Evolutionary conservation across 2,888 invertebrate species (phyloP), one percentile per base, ranked within the genome.

Genomic region (Calameuta filiformis): DNA sequence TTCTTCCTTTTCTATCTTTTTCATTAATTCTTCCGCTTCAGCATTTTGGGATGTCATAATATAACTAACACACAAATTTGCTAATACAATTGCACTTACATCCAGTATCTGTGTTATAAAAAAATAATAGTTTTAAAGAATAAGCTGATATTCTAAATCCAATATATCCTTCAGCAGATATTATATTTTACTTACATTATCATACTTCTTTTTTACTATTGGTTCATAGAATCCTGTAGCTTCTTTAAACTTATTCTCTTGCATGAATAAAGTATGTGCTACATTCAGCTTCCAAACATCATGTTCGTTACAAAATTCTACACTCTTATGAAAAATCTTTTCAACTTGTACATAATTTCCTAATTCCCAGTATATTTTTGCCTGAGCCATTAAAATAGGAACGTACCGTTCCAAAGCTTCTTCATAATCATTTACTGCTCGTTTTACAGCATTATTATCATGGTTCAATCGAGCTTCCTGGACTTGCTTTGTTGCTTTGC

Each of bases 1-100:
- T 90, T 99, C 99, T 89, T 99, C 99, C 85, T 98, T 97, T 91
- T 99, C 99, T 84, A 99, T 98, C 93, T 98, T 98, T 76, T 98
- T 94, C 98, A 99, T 99, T 77, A 99, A 93, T 88, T 98, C 98
- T 92, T 99, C 99, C 15, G 99, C 99, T 93, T 99, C 99, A 91
- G 98, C 98, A 91, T 99, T 99, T 92, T 98, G 98, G 76, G 98
- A 97, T 2, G 98, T 99, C 99, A 99, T 99, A 86, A 99, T 99
- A 90, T 99, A 99, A 31, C 99, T 98, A 1, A 99, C 99, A 91
- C 99, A 99, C 56, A 99, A 93, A 92, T 99, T 99, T 34, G 99
- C 99, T 88, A 99, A 93, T 71, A 99, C 98, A 68, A 99, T 98
- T n/a, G 99, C 98, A 88, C 98, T 98, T 15, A 99, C 96, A 84